Conservation (phyloP, 1,140 invertebrate species). For the Orius insidiosus region DNA sequence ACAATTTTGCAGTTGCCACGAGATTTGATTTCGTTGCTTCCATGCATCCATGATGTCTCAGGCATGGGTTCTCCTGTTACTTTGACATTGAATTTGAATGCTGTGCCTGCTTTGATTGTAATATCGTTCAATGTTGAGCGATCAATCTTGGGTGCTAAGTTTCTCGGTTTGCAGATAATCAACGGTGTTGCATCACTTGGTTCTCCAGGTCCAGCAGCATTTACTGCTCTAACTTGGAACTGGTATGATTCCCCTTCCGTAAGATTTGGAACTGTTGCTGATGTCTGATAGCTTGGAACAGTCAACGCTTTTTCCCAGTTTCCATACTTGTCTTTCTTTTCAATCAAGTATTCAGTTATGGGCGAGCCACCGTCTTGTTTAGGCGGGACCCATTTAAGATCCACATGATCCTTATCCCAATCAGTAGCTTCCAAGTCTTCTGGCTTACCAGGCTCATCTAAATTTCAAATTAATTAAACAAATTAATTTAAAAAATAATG, state of each 20-base stretch:
- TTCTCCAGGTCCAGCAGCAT: conserved; percentile 83
- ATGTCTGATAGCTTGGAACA: conserved; percentile 60
- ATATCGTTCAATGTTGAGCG: conserved; percentile 62
- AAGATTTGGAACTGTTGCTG: conserved; percentile 71
- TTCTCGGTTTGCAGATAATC: conserved; percentile 76
- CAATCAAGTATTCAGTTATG: conserved; percentile 69
- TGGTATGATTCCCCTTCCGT: conserved; percentile 81
- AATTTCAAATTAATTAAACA: conserved; percentile 18
- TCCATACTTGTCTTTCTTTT: conserved; percentile 84
- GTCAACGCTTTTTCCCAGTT: conserved; percentile 85
- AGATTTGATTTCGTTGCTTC: conserved; percentile 51
- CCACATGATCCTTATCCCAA: conserved; percentile 91
- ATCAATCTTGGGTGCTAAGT: conserved; percentile 73
- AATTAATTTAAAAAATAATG: neutral
- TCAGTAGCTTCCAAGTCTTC: conserved; percentile 80
- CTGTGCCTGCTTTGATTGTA: conserved; percentile 70
- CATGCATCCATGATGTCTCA: conserved; percentile 70
- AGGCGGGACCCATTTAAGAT: conserved; percentile 71
- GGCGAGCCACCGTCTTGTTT: conserved; percentile 69
- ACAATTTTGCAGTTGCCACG: conserved; percentile 54
- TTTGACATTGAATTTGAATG: conserved; percentile 63
- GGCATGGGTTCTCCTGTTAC: conserved; percentile 79
- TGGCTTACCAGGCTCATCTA: conserved; percentile 83
- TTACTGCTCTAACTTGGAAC: conserved; percentile 79
- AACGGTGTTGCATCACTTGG: conserved; percentile 73